Conservation (phyloP, 2,113 vertebrate genomes). For the Sorex araneus region DNA sequence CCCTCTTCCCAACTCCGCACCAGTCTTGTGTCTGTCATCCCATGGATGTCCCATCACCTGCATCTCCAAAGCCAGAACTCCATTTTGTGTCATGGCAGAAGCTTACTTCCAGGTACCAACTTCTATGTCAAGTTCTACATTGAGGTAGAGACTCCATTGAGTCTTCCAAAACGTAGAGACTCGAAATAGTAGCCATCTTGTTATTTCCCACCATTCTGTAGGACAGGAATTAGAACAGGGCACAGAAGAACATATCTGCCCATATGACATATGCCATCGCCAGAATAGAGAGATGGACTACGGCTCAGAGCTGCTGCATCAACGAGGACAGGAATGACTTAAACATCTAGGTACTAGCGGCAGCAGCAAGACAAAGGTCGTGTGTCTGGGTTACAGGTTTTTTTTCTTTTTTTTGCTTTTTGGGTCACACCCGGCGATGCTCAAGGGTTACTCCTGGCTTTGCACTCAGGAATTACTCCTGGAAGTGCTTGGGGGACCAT, state of each 20-base stretch:
- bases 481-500: no score
- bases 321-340: not conserved
- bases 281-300: not conserved
- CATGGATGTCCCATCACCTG: not conserved
- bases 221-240: not conserved
- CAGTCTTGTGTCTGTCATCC: not conserved
- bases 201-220: not conserved
- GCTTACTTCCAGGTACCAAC: not conserved
- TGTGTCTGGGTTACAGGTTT: not conserved
- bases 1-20: not conserved
- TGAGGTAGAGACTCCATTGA: no score
- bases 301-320: not conserved
- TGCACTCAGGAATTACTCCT: no score
- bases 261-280: not conserved
- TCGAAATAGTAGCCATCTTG: not conserved
- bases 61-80: not conserved
- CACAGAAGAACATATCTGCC: not conserved
- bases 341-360: not conserved
- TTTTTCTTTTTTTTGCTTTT: no score
- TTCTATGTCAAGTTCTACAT: not conserved
- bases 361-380: not conserved
- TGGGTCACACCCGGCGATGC: no score
- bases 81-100: not conserved
- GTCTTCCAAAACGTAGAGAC: not conserved
- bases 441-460: no score